Conservation (phyloP, 2,113 vertebrate genomes). For the Saccopteryx leptura region DNA sequence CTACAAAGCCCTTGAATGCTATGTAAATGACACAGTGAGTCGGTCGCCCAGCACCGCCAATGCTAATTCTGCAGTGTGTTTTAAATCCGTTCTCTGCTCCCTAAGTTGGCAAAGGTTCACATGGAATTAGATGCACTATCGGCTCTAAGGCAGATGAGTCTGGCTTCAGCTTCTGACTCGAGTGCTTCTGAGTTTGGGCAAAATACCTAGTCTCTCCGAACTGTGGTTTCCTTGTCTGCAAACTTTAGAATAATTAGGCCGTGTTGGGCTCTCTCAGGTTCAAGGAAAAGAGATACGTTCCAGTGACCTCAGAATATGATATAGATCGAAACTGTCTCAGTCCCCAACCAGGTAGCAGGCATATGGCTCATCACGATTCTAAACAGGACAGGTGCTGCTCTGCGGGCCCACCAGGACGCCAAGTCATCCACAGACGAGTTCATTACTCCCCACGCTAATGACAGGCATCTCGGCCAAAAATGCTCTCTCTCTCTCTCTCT, state of each 20-base stretch:
- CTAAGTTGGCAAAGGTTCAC: conserved; percentile 26
- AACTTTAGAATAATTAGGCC: conserved; percentile 3
- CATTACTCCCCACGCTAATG: not conserved
- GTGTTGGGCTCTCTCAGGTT: not conserved
- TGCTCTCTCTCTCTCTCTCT: not conserved
- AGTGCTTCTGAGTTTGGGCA: conserved; percentile 10
- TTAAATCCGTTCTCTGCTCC: conserved; percentile 60
- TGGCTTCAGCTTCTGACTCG: conserved; percentile 27
- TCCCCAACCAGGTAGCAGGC: not conserved
- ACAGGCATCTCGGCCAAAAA: not conserved
- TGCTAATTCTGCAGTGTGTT: conserved; percentile 67
- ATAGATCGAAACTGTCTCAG: not conserved
- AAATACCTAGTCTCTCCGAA: not conserved
- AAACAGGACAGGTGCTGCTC: not conserved
- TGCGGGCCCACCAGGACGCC: not conserved
- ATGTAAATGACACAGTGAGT: conserved; percentile 70
- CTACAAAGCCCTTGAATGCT: conserved; percentile 21
- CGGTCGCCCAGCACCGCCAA: conserved; percentile 67
- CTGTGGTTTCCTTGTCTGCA: not conserved
- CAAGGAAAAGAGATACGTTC: not conserved
- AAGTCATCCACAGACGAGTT: not conserved
- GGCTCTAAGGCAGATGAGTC: conserved; percentile 48
- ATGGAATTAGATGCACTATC: conserved; percentile 49
- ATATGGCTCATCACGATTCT: fast-evolving
- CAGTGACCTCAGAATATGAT: not conserved